Conservation (phyloP, 64 coral and sea anemone genomes). For the Pocillopora verrucosa region DNA sequence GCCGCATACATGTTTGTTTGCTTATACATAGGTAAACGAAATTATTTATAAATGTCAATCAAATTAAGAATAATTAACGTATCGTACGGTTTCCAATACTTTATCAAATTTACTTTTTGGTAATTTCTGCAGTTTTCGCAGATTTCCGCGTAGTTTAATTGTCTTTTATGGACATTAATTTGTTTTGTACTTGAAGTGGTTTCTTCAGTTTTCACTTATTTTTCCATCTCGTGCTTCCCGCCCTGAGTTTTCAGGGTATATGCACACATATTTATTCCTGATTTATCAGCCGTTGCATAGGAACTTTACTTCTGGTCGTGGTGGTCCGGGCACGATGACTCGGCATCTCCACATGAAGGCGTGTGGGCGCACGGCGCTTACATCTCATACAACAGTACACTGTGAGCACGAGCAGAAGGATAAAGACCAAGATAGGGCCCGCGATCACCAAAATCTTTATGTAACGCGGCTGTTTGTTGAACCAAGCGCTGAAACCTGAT, state of each 20-base stretch:
- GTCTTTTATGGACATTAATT: no score
- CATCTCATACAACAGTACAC: background rate
- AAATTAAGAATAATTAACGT: no score
- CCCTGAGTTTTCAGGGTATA: background rate
- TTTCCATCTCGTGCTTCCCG: background rate
- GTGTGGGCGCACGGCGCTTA: constrained; percentile 13
- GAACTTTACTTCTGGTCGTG: background rate
- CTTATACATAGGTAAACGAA: no score
- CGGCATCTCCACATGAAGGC: constrained; percentile 17
- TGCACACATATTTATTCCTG: background rate
- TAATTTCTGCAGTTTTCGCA: no score
- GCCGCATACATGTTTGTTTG: no score
- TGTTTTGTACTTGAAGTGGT: background rate
- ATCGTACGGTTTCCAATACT: no score
- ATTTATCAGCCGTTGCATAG: constrained; percentile 3
- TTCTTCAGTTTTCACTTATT: background rate
- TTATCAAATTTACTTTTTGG: no score
- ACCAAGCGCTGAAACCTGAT: constrained; percentile 27
- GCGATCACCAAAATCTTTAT: constrained; percentile 22
- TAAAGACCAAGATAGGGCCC: background rate
- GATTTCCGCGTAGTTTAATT: no score
- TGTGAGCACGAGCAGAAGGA: background rate
- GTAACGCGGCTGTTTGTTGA: constrained; percentile 23
- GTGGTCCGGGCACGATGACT: constrained; percentile 27
- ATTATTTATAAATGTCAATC: no score